Base-by-base conservation (phyloP, 2,888 invertebrate species). In the Spialia ferax region DNA sequence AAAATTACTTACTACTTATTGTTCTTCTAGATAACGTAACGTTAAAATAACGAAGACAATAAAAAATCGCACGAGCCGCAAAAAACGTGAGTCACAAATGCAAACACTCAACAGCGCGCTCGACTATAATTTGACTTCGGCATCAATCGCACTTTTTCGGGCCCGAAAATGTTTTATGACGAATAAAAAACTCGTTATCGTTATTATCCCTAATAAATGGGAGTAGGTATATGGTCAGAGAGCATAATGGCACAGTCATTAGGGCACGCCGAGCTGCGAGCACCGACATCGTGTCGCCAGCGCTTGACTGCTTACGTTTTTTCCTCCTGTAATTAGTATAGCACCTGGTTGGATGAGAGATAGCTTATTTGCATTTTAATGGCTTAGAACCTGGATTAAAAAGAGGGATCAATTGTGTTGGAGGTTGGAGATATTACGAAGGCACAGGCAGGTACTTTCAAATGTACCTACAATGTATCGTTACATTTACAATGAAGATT, bases 121-220 rank as follows among this genome's bases (percentile, higher is more conserved):
- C 86, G 82, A 79, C 76, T 80, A 79, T 88, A 87, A 88, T 88
- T 88, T 86, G 79, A 81, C 79, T 18, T 35, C 74, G 68, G 70
- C 57, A 50, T 50, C 64, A 50, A 52, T 74, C 76, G 73, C 74
- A 73, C 74, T 77, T 84, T 84, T 83, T 60, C 74, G 72, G 79
- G 71, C 71, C 77, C 79, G 78, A 81, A 85, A 85, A 76, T 77
- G 74, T 78, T 80, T 73, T 76, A 75, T 77, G 74, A 75, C 74
- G 75, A 79, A 82, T 82, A 89, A 88, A 89, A 88, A 89, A 87
- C 88, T 89, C 85, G 88, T 89, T 89, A 87, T 77, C 77, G 83
- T 85, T 83, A 88, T 89, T 88, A 89, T 83, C 82, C 86, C 83
- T 87, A 87, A 89, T 89, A 89, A 89, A 89, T 81, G 77, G 83